Percentiles rank a stretch among this genome's conserved stretches.
Evolutionary conservation across 2,797 vertebrate species (phyloP).

Genomic region (Cetoscarus ocellatus): DNA sequence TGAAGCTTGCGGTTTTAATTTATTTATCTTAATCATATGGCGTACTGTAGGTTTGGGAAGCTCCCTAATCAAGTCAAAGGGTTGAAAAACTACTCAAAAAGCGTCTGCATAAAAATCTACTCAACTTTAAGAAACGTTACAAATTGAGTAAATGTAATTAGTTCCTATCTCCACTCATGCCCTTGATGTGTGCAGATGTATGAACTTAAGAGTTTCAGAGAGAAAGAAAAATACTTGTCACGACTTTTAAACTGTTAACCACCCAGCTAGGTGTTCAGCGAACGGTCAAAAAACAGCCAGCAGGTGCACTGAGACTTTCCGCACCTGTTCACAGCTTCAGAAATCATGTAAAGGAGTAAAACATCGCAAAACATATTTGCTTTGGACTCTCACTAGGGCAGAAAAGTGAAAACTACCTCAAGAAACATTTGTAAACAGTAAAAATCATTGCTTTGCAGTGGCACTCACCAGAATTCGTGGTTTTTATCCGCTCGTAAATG

Average conservation of each 20-base stretch:
- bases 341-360: background rate
- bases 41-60: too few relatives aligned
- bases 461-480: slow-evolving; percentile 23
- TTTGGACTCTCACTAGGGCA: background rate
- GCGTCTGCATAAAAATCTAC: too few relatives aligned
- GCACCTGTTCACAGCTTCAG: slow-evolving; percentile 1
- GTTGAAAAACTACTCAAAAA: too few relatives aligned
- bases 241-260: background rate
- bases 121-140: too few relatives aligned
- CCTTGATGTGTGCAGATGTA: too few relatives aligned
- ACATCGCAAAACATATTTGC: background rate
- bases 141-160: too few relatives aligned
- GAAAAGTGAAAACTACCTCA: background rate
- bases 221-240: background rate
- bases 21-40: too few relatives aligned
- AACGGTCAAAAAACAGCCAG: slow-evolving; percentile 8
- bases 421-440: too few relatives aligned
- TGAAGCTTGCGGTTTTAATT: too few relatives aligned
- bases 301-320: slow-evolving; percentile 25
- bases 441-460: background rate
- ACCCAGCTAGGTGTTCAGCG: background rate
- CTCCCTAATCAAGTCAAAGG: too few relatives aligned
- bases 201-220: background rate
- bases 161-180: too few relatives aligned
- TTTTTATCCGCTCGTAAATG: background rate